These are phyloP conservation scores for Oncorhynchus nerka DNA, from an alignment of 2,113 vertebrate genomes.

Conservation along the genomic window DNA sequence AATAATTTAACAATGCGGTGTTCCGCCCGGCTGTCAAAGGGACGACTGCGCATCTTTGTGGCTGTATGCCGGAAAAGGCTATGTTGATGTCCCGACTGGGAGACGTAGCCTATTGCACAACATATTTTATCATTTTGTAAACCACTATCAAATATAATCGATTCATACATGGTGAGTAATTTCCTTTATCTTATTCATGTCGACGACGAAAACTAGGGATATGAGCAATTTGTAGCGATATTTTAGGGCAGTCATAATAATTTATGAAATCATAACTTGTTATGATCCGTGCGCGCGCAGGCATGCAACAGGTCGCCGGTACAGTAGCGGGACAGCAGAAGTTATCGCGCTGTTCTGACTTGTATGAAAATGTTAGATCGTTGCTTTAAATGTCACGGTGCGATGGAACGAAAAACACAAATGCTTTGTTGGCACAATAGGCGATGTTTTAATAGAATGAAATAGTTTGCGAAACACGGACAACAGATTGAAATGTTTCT, in stretches of 20 bases:
- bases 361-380: constrained; percentile 17
- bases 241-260: constrained; percentile 60
- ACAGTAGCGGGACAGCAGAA: constrained; percentile 72
- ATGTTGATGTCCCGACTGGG: constrained; percentile 71
- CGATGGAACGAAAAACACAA: constrained; percentile 53
- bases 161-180: constrained; percentile 69
- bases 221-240: constrained; percentile 56
- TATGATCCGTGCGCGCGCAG: constrained; percentile 73
- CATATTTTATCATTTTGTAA: constrained; percentile 42
- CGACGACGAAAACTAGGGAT: constrained; percentile 49
- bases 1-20: constrained; percentile 68
- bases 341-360: constrained; percentile 38
- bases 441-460: neutral
- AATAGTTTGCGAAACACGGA: neutral
- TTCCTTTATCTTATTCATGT: constrained; percentile 37
- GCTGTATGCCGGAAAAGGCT: constrained; percentile 67
- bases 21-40: constrained; percentile 44
- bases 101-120: constrained; percentile 49
- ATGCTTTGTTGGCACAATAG: constrained; percentile 41
- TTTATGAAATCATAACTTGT: constrained; percentile 82
- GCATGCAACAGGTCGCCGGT: constrained; percentile 76
- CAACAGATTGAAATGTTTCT: neutral
- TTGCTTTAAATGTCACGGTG: constrained; percentile 18
- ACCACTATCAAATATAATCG: constrained; percentile 55
- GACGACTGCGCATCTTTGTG: constrained; percentile 73